Evolutionary conservation across 2,113 vertebrate genomes (phyloP).

Genomic region (Caracal caracal): DNA sequence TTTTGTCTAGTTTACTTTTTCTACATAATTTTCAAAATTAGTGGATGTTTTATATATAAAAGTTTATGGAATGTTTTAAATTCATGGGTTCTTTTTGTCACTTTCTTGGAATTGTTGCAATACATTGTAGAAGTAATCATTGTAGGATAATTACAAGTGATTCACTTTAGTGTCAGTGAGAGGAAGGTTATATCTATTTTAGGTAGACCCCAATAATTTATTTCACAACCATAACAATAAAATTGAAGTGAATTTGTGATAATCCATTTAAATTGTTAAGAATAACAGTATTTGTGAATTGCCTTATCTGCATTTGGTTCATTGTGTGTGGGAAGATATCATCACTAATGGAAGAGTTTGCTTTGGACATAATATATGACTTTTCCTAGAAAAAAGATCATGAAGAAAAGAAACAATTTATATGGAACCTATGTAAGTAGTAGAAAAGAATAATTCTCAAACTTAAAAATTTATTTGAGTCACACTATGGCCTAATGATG

Average conservation of each 20-base stretch:
- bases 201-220: background rate
- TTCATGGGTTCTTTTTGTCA: background rate
- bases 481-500: background rate
- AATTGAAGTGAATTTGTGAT: background rate
- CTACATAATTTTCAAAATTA: background rate
- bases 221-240: background rate
- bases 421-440: background rate
- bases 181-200: background rate
- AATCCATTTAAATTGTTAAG: background rate
- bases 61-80: background rate
- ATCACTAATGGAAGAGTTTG: background rate
- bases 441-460: background rate
- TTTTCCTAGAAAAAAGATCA: background rate
- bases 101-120: background rate
- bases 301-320: background rate
- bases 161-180: background rate
- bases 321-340: background rate
- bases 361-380: background rate
- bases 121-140: background rate
- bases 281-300: background rate
- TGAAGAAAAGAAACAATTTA: background rate
- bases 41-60: background rate
- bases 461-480: background rate
- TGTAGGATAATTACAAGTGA: background rate
- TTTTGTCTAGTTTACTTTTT: background rate